Evolutionary conservation across 2,888 invertebrate genomes (phyloP).

Genomic region (Keiferia lycopersicella): DNA sequence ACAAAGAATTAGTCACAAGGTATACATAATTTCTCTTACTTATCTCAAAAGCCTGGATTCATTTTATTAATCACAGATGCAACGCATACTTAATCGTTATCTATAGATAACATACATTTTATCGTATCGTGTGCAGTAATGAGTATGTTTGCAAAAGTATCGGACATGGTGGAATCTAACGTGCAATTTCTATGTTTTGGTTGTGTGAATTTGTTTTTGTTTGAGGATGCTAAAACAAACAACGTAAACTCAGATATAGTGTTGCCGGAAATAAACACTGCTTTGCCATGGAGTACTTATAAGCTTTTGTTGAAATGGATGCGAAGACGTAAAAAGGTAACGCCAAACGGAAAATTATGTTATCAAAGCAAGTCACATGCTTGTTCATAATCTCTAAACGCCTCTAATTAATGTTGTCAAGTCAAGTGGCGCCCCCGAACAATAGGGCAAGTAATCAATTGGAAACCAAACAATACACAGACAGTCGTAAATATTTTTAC

Average conservation of each 20-base stretch:
- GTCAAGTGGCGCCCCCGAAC: too few relatives aligned
- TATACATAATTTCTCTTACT: conserved; percentile 5
- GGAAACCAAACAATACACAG: too few relatives aligned
- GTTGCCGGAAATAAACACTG: not conserved
- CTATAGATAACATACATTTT: not conserved
- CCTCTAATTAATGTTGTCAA: too few relatives aligned
- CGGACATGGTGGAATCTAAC: not conserved
- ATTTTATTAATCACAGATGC: not conserved
- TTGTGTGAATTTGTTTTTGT: conserved; percentile 7
- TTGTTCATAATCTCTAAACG: not conserved
- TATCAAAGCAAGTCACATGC: not conserved
- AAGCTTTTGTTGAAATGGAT: conserved; percentile 2
- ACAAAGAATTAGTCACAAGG: not conserved
- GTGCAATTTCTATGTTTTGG: conserved; percentile 1
- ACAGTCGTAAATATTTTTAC: too few relatives aligned
- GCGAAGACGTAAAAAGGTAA: not conserved
- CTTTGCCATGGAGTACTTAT: not conserved
- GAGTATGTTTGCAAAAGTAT: not conserved
- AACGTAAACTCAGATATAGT: not conserved
- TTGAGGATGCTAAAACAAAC: not conserved
- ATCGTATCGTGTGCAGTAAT: not conserved
- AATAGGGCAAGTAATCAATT: too few relatives aligned
- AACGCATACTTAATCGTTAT: not conserved
- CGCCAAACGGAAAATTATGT: too few relatives aligned
- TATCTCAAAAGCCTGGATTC: not conserved